Base-by-base conservation (phyloP, 2,888 invertebrate genomes). In the Mesopsocus fuscifrons region DNA sequence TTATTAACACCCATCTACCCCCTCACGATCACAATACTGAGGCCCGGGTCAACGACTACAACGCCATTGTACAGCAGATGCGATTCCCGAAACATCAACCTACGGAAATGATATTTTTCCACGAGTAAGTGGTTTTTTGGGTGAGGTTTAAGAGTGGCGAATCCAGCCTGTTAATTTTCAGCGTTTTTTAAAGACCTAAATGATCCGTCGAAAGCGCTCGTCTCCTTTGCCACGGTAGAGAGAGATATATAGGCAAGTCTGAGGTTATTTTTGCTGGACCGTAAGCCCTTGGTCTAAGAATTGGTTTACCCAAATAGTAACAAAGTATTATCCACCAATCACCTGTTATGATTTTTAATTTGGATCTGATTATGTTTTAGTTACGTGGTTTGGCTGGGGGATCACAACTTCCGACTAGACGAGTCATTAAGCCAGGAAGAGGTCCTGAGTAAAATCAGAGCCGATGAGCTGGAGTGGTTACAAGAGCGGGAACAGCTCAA, bases 371-470 rank as follows among this genome's bases (percentile, higher is more conserved):
- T n/a, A n/a, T n/a, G n/a, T 26, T 9, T 26, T 26, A 84, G 84
- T 56, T 84, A 88, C 57, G 78, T 88, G 2, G 85, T 91, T 61
- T 89, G 88, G 88, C 73, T 88, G 53, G 89, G 91, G 2, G 91
- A 91, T 57, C 65, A 91, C 18, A 91, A 91, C 60, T 91, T 91
- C 58, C 76, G 91, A 0, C 65, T 82, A 9, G 44, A 49, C 18
- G 45, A 48, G 89, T 89, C 2, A 89, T 91, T 57, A 48, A 68
- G 72, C 17, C 69, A 77, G 0, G 68, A 71, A 42, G 75, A 77
- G 48, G 81, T 89, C n/a, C 69, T 74, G 9, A 62, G 67, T 2
- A 57, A 67, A 5, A 61, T 84, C 18, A 64, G 71, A 46, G 72
- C 77, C 44, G 74, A 77, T 46, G 70, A 81, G 48, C 66, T 77